Evolutionary conservation across 2,113 vertebrate genomes (phyloP), one percentile per base, ranked within the genome.

Genomic region (Syngnathus scovelli): DNA sequence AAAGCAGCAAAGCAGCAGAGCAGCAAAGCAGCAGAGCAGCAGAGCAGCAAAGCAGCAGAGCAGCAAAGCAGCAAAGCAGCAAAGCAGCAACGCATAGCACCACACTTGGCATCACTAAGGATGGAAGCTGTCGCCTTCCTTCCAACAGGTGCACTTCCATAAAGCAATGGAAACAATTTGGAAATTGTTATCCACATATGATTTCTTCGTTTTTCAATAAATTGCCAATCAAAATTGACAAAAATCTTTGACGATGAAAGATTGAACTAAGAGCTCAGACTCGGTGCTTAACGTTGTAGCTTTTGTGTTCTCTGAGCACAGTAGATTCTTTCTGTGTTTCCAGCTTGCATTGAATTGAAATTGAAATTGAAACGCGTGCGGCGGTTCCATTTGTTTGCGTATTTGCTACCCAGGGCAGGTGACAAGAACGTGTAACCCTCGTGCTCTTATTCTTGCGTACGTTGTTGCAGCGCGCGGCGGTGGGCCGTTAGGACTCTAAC

Each of bases 401-500:
- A 5, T 18, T 39, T 66, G 43, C 46, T 13, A 1, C 36, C 63
- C 66, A 12, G 52, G 52, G 52, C 36, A 46, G 62, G 38, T 21
- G 38, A 37, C 33, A 59, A 23, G 18, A 33, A 27, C n/a, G 6
- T 9, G n/a, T 52, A 49, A 55, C 11, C 19, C 21, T 0, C 15
- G 8, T 18, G 49, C 38, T 68, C 41, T 51, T 63, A 52, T 27
- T 49, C 64, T 23, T 61, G 16, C n/a, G 36, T 19, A 43, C 16
- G 54, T 15, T 38, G 37, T 11, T n/a, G n/a, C 66, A 12, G 69
- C 78, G 27, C 27, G 27, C 27, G 27, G 27, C 27, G 1, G n/a
- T n/a, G n/a, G 27, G 27, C 27, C 27, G 27, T 33, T 94, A 99
- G 0, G 96, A 95, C 76, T 99, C 96, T 63, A 98, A 82, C 49